Percentiles rank a stretch among this genome's conserved stretches.
Conservation (phyloP, 1,140 invertebrate genomes). For the Nomia melanderi region DNA sequence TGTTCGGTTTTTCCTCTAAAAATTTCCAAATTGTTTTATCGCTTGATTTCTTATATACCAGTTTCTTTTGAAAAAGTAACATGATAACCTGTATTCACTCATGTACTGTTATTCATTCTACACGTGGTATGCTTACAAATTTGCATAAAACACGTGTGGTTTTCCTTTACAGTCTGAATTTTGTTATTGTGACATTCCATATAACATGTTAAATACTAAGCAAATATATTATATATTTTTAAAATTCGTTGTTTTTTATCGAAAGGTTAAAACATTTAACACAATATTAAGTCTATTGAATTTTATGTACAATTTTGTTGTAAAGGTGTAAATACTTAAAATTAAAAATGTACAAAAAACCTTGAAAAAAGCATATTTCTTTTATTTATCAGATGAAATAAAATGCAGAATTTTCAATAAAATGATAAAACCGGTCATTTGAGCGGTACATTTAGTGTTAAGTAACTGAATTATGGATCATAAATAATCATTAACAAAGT, state of each 20-base stretch:
- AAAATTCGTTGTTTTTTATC: neutral
- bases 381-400: no score
- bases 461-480: neutral
- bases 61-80: slow-evolving; percentile 22
- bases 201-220: neutral
- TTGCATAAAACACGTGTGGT: neutral
- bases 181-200: neutral
- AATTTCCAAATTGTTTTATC: slow-evolving; percentile 6
- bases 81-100: slow-evolving; percentile 30
- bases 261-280: neutral
- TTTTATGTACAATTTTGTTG: neutral
- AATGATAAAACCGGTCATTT: no score
- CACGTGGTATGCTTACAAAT: slow-evolving; percentile 21
- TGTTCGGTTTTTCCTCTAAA: slow-evolving; percentile 7
- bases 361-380: neutral
- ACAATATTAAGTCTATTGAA: neutral
- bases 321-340: neutral
- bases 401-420: no score
- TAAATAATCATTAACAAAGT: neutral
- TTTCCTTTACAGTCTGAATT: neutral
- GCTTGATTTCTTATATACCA: slow-evolving; percentile 2
- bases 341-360: neutral
- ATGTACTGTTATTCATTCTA: neutral
- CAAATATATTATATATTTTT: neutral
- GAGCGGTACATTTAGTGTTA: no score